A percentile compares a stretch with the other conserved stretches of the same genome.
Conservation (phyloP, 2,888 invertebrate species). For the Cremastobaeus sp. region DNA sequence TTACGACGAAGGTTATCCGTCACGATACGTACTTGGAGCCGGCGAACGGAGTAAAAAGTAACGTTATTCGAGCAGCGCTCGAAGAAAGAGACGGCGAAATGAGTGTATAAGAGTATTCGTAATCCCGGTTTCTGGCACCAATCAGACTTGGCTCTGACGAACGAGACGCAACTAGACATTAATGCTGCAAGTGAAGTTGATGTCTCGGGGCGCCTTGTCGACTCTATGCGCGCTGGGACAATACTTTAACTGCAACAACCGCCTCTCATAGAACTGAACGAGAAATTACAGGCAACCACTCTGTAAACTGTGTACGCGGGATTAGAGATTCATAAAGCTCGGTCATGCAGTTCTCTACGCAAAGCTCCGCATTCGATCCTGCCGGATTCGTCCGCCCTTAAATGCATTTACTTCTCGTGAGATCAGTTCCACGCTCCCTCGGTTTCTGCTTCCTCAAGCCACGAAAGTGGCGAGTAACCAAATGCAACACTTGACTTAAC, state of each 20-base stretch:
- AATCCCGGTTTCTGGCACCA: conserved; percentile 68
- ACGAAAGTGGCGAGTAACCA: not conserved
- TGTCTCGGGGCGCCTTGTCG: conserved; percentile 31
- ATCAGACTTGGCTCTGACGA: conserved; percentile 66
- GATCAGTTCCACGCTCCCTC: conserved; percentile 15
- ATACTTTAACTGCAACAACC: conserved; percentile 54
- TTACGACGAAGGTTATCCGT: conserved; percentile 24
- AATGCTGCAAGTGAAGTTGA: conserved; percentile 40
- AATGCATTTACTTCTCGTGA: conserved; percentile 39
- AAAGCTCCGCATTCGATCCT: conserved; percentile 45
- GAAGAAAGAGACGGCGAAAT: conserved; percentile 18
- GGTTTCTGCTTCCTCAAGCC: no score
- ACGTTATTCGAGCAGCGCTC: conserved; percentile 32
- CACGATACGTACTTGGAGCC: conserved; percentile 26
- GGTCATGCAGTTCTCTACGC: conserved; percentile 48
- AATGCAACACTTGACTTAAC: conserved; percentile 12
- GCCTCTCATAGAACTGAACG: conserved; percentile 27
- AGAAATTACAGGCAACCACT: conserved; percentile 63
- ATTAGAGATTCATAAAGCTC: conserved; percentile 69
- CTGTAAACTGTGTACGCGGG: conserved; percentile 64
- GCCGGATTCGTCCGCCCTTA: conserved; percentile 39
- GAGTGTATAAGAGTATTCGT: conserved; percentile 58
- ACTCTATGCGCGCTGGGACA: conserved; percentile 26
- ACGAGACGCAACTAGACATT: conserved; percentile 53
- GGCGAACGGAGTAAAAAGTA: conserved; percentile 35